Evolutionary conservation across 2,888 invertebrate species (phyloP).

Genomic region (Drosophila imparisetae): DNA sequence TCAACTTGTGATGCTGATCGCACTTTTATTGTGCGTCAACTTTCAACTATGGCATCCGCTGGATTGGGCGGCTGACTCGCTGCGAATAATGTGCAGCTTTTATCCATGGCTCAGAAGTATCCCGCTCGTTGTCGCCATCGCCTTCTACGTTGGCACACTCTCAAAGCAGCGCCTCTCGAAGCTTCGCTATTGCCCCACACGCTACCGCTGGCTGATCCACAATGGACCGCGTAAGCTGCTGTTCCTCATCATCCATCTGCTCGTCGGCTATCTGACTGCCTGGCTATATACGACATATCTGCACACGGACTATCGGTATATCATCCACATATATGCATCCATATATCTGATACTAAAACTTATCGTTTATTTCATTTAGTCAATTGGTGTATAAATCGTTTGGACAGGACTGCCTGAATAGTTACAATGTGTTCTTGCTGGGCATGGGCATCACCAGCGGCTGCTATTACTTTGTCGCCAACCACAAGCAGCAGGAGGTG

Average conservation of each 20-base stretch:
- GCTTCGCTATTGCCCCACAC: conserved; percentile 87
- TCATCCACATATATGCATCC: background rate
- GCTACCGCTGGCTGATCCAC: conserved; percentile 88
- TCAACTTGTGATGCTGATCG: conserved; percentile 86
- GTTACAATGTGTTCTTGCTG: conserved; percentile 89
- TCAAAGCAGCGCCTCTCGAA: conserved; percentile 89
- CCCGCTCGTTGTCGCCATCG: conserved; percentile 87
- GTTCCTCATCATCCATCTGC: conserved; percentile 86
- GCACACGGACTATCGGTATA: conserved; percentile 86
- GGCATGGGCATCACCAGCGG: conserved; percentile 90
- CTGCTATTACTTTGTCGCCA: conserved; percentile 84
- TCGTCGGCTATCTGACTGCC: conserved; percentile 88
- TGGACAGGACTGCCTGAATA: conserved; percentile 86
- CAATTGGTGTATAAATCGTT: conserved; percentile 65
- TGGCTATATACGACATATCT: conserved; percentile 89
- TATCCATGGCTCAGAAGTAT: conserved; percentile 88
- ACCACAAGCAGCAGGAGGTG: conserved; percentile 70
- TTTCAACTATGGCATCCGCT: conserved; percentile 88
- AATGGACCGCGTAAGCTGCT: conserved; percentile 87
- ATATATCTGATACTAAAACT: too few relatives aligned
- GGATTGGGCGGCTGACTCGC: conserved; percentile 87
- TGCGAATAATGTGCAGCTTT: conserved; percentile 85
- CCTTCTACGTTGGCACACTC: conserved; percentile 90
- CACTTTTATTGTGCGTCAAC: conserved; percentile 87
- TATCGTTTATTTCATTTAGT: conserved; percentile 37